Evolutionary conservation across 2,888 invertebrate genomes (phyloP), one percentile per base, ranked within the genome.

Genomic region (Sinopyrophorus schimmeli): DNA sequence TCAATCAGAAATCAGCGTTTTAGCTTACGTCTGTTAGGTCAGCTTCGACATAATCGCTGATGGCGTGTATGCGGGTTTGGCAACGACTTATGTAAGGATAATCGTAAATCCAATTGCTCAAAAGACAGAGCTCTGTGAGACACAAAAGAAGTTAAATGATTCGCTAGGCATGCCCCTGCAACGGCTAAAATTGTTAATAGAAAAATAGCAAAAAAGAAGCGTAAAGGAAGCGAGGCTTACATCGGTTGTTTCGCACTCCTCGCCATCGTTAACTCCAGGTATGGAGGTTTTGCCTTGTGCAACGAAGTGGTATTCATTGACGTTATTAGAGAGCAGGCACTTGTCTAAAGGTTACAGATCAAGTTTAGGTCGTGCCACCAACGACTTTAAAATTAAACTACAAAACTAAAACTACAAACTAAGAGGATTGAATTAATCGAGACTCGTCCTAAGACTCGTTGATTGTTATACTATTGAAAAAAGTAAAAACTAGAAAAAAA

Each of bases 211-310:
- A 31, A 31, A 16, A 31, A 31, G 17, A 31, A 31, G n/a, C 9
- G 6, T 3, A 37, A 30, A 11, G 9, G 17, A 28, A 37, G 14
- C 9, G 10, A 18, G 32, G 88, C 92, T 92, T 90, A 92, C 93
- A 79, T 93, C 92, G 68, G 92, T 91, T 67, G 91, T 80, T 58
- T 57, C 31, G 80, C 86, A 88, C 85, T 98, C 97, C 78, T 96
- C 96, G 69, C 84, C 86, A 77, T 98, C 98, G 80, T 98, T 95
- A 67, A 98, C 87, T 76, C 84, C 87, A 72, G 97, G 94, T 74
- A 99, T 96, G 68, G 87, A 88, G 73, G 87, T 86, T 83, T 95
- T 95, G 81, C 98, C 98, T 86, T 98, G 97, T 69, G 95, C 81
- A 72, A 96, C 91, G 85, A 87, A 94, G 82, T 82, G 78, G 84